Base-by-base conservation (phyloP, 2,113 vertebrate species). In the Cyphomyrus discorhynchus region DNA sequence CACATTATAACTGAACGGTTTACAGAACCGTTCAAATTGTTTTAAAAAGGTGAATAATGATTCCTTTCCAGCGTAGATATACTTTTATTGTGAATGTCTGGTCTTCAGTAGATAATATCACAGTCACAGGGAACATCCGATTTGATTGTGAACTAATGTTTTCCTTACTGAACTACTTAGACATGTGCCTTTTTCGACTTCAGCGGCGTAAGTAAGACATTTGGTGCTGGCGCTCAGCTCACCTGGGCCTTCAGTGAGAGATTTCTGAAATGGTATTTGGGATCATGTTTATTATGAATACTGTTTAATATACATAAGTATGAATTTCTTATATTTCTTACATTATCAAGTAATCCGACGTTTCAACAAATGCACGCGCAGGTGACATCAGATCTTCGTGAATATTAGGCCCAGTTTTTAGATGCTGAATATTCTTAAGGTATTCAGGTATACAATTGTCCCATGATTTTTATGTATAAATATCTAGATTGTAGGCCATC, bases 381-480 rank as follows among this genome's bases (percentile, higher is more conserved):
- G 13, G 74, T 80, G 74, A 17, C 17, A 42, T 42, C 6, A 80
- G 11, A 11, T 47, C 19, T 9, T 83, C 6, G 17, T 45, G 2
- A 19, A 35, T 83, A 19, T 24, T 83, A 46, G 7, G 45, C 19
- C 39, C 45, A 84, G 39, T 45, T 84, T 24, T 84, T 24, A 47
- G 74, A 42, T 24, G 42, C 35, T 21, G 35, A 83, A 46, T 4
- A 46, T 47, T 83, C 15, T 49, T 52, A 31, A 80, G 3, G 5
- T 53, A 31, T 89, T 45, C 6, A 31, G 7, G 53, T 24, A 62
- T 31, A 52, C 24, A 83, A 27, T 52, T 24, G 31, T 70, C 7
- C 27, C 21, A 87, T 89, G 91, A 93, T 27, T 58, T 19, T 49
- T 15, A n/a, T 47, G 19, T 45, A 47, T 47, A 46, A 46, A 47